Evolutionary conservation across 2,888 invertebrate species (phyloP), one percentile per base, ranked within the genome.

Genomic region (Stenodera caucasica): DNA sequence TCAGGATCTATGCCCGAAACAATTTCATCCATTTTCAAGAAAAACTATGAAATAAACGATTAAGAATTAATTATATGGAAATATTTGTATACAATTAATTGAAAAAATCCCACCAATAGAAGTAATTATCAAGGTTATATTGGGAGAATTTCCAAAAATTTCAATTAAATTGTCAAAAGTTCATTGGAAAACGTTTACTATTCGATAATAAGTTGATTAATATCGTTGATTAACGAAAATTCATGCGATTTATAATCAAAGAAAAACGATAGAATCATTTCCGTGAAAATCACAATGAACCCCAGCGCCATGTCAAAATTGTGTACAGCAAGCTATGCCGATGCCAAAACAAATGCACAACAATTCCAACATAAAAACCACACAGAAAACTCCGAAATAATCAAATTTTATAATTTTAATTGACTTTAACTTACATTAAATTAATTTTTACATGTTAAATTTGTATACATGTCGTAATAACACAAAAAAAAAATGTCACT

Each of bases 381-480:
- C 15, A 30, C 30, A 26, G 12, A 30, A 29, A 21, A 6, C 23
- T 9, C n/a, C 21, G 11, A 40, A 49, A 55, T 30, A 37, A 5
- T 5, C 29, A 15, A 15, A 18, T n/a, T 40, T 3, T 11, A 5
- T 21, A 21, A 23, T 53, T 40, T 58, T 40, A 32, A 59, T 30
- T 49, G 9, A 60, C 29, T 60, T 60, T 63, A 71, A 73, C 73
- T 75, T 72, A 75, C 75, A 70, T 69, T 70, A 70, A 71, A 72
- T 70, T 70, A 71, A 72, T 73, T 76, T 78, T 75, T 78, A 80
- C 80, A 78, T 71, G 77, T 77, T 79, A 80, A 76, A 78, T 80
- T 80, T 79, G 81, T 81, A 80, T 82, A 82, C 81, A 82, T 82
- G 78, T 80, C 79, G 79, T 75, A 80, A 77, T 75, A 82, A 82